Percentiles rank a stretch among this genome's conserved stretches.
phyloP scores from a whole-genome alignment of 2,797 vertebrate genomes.

The Pachyuromys duprasi region DNA sequence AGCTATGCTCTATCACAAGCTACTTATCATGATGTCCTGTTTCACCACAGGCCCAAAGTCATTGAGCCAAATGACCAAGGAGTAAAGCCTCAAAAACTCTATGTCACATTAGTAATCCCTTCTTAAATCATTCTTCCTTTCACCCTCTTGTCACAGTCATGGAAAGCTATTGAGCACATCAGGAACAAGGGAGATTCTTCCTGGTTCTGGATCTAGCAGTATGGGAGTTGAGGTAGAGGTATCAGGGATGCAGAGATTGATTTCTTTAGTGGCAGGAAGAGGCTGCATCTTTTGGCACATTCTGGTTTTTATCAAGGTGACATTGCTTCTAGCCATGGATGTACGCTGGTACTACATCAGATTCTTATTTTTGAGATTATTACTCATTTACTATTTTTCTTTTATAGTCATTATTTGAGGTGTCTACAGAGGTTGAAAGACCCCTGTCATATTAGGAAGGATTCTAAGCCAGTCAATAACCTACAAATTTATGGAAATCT shows the following conservation, averaged over 20 bases:
- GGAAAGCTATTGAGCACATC: neutral
- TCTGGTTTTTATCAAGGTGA: neutral
- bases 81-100: neutral
- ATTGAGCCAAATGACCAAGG: neutral
- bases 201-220: neutral
- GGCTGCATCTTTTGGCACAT: accelerated
- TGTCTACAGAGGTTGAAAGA: neutral
- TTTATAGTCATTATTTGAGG: neutral
- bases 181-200: neutral
- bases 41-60: neutral
- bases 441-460: neutral
- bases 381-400: neutral
- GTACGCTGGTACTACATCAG: no score
- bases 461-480: neutral
- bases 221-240: neutral
- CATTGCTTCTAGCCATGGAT: neutral
- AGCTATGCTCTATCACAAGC: neutral
- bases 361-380: neutral
- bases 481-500: no score
- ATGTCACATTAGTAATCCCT: neutral
- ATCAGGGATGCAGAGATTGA: neutral
- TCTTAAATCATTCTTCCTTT: neutral
- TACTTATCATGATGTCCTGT: no score
- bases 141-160: neutral
- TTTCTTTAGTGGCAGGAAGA: neutral